Evolutionary conservation across 2,113 vertebrate species (phyloP).

Genomic region (Atractosteus spatula): DNA sequence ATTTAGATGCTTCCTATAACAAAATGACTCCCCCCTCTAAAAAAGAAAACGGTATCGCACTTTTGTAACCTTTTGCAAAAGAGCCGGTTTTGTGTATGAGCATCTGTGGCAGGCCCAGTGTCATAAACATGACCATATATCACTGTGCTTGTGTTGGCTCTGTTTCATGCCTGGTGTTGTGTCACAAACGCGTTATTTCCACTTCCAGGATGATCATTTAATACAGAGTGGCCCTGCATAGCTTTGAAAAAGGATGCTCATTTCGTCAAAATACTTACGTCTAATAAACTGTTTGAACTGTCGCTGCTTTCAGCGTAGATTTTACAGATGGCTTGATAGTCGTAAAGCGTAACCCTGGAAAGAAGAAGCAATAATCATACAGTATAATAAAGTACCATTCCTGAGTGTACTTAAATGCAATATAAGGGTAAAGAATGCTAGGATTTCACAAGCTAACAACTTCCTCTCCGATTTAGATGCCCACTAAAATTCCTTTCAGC

Average conservation of each 20-base stretch:
- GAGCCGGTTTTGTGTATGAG: too few relatives aligned
- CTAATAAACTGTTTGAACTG: conserved; percentile 80
- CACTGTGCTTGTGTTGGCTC: too few relatives aligned
- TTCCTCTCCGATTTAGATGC: background rate
- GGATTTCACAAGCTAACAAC: background rate
- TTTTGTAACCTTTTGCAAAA: too few relatives aligned
- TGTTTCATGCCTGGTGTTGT: too few relatives aligned
- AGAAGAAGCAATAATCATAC: conserved; percentile 21
- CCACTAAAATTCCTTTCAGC: background rate
- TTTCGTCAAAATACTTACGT: conserved; percentile 73
- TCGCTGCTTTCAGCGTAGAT: conserved; percentile 90
- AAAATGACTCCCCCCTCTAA: too few relatives aligned
- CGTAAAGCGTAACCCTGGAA: conserved; percentile 88
- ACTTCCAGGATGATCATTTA: too few relatives aligned
- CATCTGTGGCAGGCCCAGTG: too few relatives aligned
- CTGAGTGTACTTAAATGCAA: background rate
- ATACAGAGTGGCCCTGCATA: too few relatives aligned
- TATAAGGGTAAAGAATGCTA: conserved; percentile 10
- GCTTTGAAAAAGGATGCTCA: background rate
- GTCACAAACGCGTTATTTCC: too few relatives aligned
- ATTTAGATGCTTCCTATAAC: too few relatives aligned
- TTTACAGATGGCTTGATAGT: conserved; percentile 95
- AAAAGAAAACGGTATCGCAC: too few relatives aligned
- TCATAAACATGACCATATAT: too few relatives aligned
- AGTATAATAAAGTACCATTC: background rate